Evolutionary conservation across 2,888 invertebrate genomes (phyloP), one percentile per base, ranked within the genome.

Genomic region (Acrocera orbiculus): DNA sequence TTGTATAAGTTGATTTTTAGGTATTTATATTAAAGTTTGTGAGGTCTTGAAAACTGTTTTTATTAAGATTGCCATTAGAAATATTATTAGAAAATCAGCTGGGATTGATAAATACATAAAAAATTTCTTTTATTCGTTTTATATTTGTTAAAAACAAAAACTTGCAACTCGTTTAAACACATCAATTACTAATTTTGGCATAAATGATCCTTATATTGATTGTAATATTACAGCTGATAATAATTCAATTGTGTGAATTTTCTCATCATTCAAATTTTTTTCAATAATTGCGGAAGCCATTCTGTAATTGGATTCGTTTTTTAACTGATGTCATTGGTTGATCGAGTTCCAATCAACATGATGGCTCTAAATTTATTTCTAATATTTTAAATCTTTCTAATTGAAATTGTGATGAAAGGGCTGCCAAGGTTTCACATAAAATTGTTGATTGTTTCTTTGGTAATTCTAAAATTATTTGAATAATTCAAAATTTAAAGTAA

Each of bases 181-280:
- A 30, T 64, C 58, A 22, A 66, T 58, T 11, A 73, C 68, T 41
- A 68, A 65, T 2, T 62, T 58, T 8, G 76, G 72, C 60, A 79
- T 76, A 28, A 72, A 70, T 39, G 69, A 71, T 1, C 76, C 76
- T 5, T 76, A 72, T 5, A 81, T 65, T 40, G 78, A 79, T 63
- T 89, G 89, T 45, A 87, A 76, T 24, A 87, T 63, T 38, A 89
- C 65, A 0, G 86, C 86, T 49, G 81, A 81, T 5, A 90, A 62
- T 56, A 85, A 79, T 11, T 83, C 74, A 41, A 71, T 64, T 0
- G 70, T 69, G 37, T 70, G 69, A 16, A 63, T 64, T 49, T 66
- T 55, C 27, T 53, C 49, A 27, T 47, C 44, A 32, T 47, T 46
- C 5, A 50, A 44, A 8, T 51, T 49, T 16, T 40, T 42, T 7